These are phyloP conservation scores for Bombus cullumanus DNA, from an alignment of 1,140 invertebrate genomes.

Conservation along the genomic window DNA sequence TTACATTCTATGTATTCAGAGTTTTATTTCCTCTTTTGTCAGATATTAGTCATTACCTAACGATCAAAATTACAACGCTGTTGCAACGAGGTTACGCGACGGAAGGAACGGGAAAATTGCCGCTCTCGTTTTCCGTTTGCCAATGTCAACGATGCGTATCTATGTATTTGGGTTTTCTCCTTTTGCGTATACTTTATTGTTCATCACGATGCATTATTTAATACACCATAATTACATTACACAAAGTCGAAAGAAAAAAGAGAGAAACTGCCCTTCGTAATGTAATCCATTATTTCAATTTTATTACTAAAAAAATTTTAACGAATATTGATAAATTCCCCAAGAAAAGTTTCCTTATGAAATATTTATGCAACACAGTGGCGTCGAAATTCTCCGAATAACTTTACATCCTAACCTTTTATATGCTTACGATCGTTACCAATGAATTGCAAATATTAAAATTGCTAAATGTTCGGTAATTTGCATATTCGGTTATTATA, in stretches of 20 bases:
- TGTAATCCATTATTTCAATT: not conserved
- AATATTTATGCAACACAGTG: constrained; percentile 10
- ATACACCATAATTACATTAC: not conserved
- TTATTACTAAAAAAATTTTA: not conserved
- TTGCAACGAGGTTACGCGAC: constrained; percentile 12
- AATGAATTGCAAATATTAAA: not conserved
- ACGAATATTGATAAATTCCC: constrained; percentile 2
- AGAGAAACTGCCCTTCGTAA: not conserved
- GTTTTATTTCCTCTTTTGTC: not conserved
- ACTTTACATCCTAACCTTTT: not conserved
- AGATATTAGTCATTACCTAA: not conserved
- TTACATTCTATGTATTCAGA: not conserved
- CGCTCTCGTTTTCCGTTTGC: not conserved
- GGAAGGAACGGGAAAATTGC: not conserved
- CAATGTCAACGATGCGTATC: not conserved
- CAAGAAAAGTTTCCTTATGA: not conserved
- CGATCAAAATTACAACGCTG: not conserved
- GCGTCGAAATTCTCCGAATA: not conserved
- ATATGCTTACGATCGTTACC: not conserved
- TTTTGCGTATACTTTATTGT: not conserved
- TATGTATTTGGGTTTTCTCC: not conserved
- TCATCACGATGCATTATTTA: not conserved
- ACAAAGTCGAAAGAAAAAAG: not conserved
- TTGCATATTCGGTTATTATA: not conserved
- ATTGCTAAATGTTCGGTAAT: not conserved